These are phyloP conservation scores for Cancer borealis DNA, from an alignment of 2,888 invertebrate genomes.

Conservation along the genomic window DNA sequence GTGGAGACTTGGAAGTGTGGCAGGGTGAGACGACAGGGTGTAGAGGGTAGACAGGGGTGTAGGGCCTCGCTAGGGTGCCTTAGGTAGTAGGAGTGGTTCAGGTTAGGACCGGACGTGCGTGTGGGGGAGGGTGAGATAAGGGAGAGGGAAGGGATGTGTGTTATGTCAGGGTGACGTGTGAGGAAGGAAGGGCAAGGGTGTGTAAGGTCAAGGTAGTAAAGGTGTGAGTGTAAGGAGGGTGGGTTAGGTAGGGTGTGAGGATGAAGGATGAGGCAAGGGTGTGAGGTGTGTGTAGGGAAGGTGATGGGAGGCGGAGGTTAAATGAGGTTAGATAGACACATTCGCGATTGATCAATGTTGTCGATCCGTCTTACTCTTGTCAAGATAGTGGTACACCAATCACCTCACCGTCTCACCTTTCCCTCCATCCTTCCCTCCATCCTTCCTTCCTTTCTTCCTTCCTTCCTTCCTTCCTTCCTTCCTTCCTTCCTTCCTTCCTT, in stretches of 20 bases:
- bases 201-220: not conserved
- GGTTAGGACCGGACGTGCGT: not conserved
- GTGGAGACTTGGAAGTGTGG: not conserved
- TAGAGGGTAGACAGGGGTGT: not conserved
- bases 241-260: not conserved
- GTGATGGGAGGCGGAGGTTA: not conserved
- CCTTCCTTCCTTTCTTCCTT: not conserved
- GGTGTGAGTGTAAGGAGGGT: not conserved
- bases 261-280: not conserved
- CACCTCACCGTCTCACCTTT: constrained; percentile 6
- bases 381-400: constrained; percentile 50
- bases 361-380: constrained; percentile 50
- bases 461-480: not conserved
- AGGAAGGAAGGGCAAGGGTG: not conserved
- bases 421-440: constrained; percentile 6
- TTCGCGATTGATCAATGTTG: constrained; percentile 32
- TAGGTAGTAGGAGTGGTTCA: not conserved
- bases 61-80: not conserved
- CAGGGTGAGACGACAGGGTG: not conserved
- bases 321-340: constrained; percentile 23
- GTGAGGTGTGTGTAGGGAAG: not conserved
- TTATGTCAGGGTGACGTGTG: not conserved
- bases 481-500: not conserved
- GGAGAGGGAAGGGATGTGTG: not conserved
- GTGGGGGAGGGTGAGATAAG: not conserved